Percentiles rank a stretch among this genome's conserved stretches.
phyloP scores from a whole-genome alignment of 1,140 invertebrate species.

The Drosophila melanogaster region DNA sequence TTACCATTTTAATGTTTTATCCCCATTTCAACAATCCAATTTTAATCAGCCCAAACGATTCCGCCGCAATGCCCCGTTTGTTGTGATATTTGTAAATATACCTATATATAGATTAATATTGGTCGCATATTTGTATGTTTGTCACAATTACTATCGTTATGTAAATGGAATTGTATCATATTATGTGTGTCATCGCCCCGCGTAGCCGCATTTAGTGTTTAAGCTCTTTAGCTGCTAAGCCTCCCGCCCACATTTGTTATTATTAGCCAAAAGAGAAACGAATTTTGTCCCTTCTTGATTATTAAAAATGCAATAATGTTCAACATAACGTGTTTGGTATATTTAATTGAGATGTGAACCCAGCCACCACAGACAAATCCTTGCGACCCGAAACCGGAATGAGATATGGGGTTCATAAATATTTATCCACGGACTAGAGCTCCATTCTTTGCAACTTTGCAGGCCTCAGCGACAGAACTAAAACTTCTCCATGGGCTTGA shows the following conservation, averaged over 20 bases:
- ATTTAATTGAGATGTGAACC: slow-evolving; percentile 12
- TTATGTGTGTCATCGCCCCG: slow-evolving; percentile 17
- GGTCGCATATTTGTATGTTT: slow-evolving; percentile 53
- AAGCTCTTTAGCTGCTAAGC: slow-evolving; percentile 33
- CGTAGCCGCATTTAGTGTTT: slow-evolving; percentile 29
- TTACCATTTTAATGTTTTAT: slow-evolving; percentile 26
- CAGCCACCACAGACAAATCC: neutral
- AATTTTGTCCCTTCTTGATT: slow-evolving; percentile 32
- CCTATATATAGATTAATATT: slow-evolving; percentile 50
- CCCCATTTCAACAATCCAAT: neutral
- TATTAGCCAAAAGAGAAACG: slow-evolving; percentile 29
- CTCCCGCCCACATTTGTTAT: slow-evolving; percentile 18
- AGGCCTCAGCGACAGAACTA: neutral
- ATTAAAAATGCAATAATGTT: slow-evolving; percentile 32
- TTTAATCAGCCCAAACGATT: slow-evolving; percentile 9
- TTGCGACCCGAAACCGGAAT: too few relatives aligned
- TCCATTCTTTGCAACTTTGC: neutral
- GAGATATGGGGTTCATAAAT: neutral
- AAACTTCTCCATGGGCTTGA: slow-evolving; percentile 5
- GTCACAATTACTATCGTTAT: slow-evolving; percentile 65
- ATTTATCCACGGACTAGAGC: slow-evolving; percentile 1
- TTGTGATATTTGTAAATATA: slow-evolving; percentile 80
- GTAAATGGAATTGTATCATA: slow-evolving; percentile 46
- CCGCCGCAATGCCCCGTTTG: slow-evolving; percentile 46
- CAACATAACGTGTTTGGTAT: slow-evolving; percentile 1